These are phyloP conservation scores for Microcebus lehilahytsara DNA, from an alignment of 2,113 vertebrate genomes.

Conservation along the genomic window DNA sequence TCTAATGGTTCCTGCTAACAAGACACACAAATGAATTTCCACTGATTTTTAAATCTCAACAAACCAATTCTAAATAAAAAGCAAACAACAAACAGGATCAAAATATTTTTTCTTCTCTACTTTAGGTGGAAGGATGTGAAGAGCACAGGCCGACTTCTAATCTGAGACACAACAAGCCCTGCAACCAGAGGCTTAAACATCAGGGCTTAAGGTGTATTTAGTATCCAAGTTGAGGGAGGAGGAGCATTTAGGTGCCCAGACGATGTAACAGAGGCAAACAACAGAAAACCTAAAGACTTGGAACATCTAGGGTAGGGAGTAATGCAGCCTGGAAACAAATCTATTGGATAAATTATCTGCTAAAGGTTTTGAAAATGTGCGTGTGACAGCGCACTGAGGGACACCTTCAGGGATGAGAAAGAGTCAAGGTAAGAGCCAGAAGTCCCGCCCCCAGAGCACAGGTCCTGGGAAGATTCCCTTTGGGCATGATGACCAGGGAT, in stretches of 20 bases:
- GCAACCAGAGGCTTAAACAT: neutral
- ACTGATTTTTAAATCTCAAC: neutral
- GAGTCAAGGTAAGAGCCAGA: neutral
- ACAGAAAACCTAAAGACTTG: neutral
- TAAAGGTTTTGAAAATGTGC: neutral
- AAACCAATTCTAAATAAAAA: neutral
- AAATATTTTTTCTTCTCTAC: neutral
- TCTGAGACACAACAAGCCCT: neutral
- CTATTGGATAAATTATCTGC: neutral
- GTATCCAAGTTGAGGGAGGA: rapidly evolving
- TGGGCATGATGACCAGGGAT: neutral
- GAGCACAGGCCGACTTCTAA: neutral
- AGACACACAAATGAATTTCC: neutral
- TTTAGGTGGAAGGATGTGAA: neutral
- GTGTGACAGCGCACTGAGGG: neutral
- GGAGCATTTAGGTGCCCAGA: neutral
- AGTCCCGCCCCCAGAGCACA: neutral
- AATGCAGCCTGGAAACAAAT: neutral
- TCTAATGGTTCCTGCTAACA: neutral
- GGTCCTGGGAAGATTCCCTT: neutral
- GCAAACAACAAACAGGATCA: neutral
- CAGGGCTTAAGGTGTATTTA: neutral
- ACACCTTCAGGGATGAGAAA: neutral
- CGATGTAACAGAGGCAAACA: neutral
- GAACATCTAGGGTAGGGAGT: neutral